Evolutionary conservation across 2,797 vertebrate species (phyloP).

Genomic region (Vultur gryphus): DNA sequence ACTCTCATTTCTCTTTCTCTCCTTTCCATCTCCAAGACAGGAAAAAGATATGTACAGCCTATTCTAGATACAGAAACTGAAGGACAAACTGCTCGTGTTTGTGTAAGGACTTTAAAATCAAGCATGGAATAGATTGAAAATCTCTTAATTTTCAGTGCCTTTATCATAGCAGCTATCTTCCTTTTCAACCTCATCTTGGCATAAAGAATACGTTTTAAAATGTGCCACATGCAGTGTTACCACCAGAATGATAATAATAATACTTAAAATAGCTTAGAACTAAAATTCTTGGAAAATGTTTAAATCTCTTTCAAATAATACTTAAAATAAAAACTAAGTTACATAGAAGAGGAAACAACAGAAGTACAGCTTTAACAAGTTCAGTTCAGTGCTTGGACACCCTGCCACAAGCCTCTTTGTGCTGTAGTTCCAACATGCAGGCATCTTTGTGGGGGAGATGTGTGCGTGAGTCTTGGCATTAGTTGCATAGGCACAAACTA

Average conservation of each 20-base stretch:
- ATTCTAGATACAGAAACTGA: background rate
- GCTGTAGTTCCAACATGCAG: background rate
- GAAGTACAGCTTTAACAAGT: background rate
- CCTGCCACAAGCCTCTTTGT: background rate
- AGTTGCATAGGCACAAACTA: background rate
- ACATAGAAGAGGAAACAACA: background rate
- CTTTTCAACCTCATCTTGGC: background rate
- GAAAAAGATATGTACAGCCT: background rate
- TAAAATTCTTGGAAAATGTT: background rate
- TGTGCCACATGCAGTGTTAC: rapidly evolving
- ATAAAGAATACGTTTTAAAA: background rate
- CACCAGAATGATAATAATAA: background rate
- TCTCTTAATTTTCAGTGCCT: background rate
- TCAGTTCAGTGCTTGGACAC: background rate
- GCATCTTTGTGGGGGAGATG: background rate
- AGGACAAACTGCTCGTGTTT: background rate
- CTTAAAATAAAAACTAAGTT: background rate
- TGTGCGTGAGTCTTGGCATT: background rate
- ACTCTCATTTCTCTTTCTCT: background rate
- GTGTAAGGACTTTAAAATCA: background rate
- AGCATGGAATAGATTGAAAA: background rate
- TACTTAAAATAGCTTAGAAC: background rate
- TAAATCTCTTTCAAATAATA: background rate
- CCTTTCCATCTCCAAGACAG: background rate
- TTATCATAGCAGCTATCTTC: background rate